Evolutionary conservation across 2,797 vertebrate species (phyloP), one percentile per base, ranked within the genome.

Genomic region (Enteromius radiatus): DNA sequence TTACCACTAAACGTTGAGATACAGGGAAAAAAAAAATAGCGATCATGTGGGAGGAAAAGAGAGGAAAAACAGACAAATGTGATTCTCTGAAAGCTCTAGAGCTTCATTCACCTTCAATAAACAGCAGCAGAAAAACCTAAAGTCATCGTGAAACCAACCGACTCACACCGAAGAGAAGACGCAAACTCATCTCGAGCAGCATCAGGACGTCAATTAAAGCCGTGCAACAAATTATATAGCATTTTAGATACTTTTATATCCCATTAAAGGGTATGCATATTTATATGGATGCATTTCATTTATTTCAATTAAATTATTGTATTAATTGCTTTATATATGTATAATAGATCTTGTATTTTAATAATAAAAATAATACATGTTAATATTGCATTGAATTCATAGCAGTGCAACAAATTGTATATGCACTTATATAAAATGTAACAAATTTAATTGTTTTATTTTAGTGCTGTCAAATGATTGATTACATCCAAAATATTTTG

Each of bases 21-120:
- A 67, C 83, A 89, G 84, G 59, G 61, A 90, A 84, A 63, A 68
- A 19, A 54, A 63, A 68, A 19, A 54, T 17, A 49, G 26, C 61
- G 19, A 75, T 41, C 61, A 52, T 4, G 33, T 15, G 14, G 23
- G 36, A 73, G 56, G 7, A 65, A 2, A 61, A 45, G 21, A 54
- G 41, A 21, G 49, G 59, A 74, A 1, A 31, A 17, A 84, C 45
- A 68, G 23, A 69, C 8, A 9, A 11, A 15, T 6, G 10, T 12
- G 64, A 12, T 38, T 36, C 21, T 36, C 31, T 21, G 17, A 10
- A 64, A 1, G 10, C 56, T 59, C 56, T 26, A 26, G 11, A 61
- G 26, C 56, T 59, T 26, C 52, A 4, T 56, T 56, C 26, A 28
- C 5, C 54, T 12, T 61, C 2, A 9, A 61, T 28, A 14, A 61